Percentiles rank a stretch among this genome's conserved stretches.
phyloP scores from a whole-genome alignment of 2,113 vertebrate species.

The Scortum barcoo region DNA sequence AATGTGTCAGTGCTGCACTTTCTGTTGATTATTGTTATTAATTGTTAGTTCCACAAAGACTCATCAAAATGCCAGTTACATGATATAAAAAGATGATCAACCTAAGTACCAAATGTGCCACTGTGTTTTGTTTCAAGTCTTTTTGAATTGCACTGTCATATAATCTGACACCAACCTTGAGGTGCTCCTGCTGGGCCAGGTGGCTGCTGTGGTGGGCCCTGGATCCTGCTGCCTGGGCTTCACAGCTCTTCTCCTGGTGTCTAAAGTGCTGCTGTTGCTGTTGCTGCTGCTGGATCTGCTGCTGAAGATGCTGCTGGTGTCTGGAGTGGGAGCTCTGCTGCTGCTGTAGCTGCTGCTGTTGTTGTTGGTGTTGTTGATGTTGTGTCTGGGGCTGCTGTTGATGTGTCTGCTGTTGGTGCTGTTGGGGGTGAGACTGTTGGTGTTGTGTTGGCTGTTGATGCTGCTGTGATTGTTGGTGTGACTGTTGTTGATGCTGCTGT shows the following conservation, averaged over 20 bases:
- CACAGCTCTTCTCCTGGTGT: constrained; percentile 94
- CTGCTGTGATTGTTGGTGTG: constrained; percentile 73
- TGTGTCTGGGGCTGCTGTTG: constrained; percentile 74
- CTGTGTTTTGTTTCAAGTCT: neutral
- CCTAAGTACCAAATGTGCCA: neutral
- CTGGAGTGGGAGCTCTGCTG: constrained; percentile 82
- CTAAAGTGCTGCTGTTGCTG: constrained; percentile 92
- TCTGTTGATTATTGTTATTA: constrained; percentile 2
- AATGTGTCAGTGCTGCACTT: neutral
- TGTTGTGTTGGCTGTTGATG: constrained; percentile 78
- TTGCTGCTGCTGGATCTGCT: constrained; percentile 85
- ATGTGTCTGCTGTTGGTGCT: constrained; percentile 90
- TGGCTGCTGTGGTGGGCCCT: constrained; percentile 89
- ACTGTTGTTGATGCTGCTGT: constrained; percentile 76
- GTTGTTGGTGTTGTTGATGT: constrained; percentile 81
- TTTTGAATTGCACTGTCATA: neutral
- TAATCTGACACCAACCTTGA: constrained; percentile 75
- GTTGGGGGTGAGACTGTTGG: constrained; percentile 90
- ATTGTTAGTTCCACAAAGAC: neutral
- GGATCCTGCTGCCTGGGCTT: constrained; percentile 86
- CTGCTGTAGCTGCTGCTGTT: constrained; percentile 66
- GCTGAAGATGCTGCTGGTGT: constrained; percentile 86
- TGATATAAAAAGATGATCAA: too few species aligned
- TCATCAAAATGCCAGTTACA: neutral
- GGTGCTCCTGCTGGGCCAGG: constrained; percentile 87